Evolutionary conservation across 2,888 invertebrate genomes (phyloP).

Genomic region (Trachelus troglodyta): DNA sequence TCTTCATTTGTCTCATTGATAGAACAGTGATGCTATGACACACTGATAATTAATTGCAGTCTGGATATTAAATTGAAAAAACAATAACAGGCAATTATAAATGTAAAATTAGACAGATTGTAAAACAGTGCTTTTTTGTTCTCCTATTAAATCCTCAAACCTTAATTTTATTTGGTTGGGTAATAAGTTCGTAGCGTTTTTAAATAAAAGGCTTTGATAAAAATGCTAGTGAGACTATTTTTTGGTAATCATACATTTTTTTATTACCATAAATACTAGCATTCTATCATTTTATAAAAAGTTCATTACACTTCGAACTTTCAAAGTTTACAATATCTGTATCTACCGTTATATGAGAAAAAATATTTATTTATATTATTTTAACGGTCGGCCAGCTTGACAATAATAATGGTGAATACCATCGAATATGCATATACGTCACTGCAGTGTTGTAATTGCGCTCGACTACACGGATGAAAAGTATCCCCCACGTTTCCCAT

Average conservation of each 20-base stretch:
- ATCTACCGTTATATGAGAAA: not conserved
- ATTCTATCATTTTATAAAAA: not conserved
- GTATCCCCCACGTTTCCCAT: not conserved
- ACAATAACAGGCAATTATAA: not conserved
- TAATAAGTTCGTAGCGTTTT: too few relatives aligned
- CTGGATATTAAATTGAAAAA: not conserved
- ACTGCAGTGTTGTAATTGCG: not conserved
- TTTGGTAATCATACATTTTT: not conserved
- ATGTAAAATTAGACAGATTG: not conserved
- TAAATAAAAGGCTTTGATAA: too few relatives aligned
- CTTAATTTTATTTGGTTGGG: not conserved
- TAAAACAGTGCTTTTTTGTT: not conserved
- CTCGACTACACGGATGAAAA: not conserved
- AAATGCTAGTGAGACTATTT: not conserved
- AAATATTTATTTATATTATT: not conserved
- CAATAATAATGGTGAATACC: not conserved
- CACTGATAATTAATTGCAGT: not conserved
- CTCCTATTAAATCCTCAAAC: not conserved
- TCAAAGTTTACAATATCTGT: too few relatives aligned
- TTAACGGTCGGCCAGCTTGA: not conserved
- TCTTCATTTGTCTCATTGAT: not conserved
- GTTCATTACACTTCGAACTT: not conserved
- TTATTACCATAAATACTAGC: not conserved
- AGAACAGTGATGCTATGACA: not conserved
- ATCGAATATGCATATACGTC: not conserved